Conservation (phyloP, 2,888 invertebrate species). For the Zygothrica quintamaculata region DNA sequence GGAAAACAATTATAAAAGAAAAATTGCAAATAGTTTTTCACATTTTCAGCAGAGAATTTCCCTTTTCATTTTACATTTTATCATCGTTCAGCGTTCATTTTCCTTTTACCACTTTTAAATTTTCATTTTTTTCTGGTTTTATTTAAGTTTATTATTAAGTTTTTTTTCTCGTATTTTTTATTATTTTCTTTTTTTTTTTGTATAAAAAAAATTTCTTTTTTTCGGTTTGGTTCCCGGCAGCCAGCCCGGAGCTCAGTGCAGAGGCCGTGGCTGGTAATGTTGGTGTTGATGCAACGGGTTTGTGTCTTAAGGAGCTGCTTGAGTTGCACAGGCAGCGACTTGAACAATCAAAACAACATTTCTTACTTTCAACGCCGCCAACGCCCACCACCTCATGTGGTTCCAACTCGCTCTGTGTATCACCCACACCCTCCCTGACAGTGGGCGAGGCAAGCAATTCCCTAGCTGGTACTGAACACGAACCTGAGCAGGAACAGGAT, state of each 20-base stretch:
- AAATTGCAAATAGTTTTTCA: slow-evolving; percentile 23
- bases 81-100: slow-evolving; percentile 1
- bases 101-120: no score
- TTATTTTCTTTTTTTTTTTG: slow-evolving; percentile 66
- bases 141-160: slow-evolving; percentile 45
- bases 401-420: slow-evolving; percentile 68
- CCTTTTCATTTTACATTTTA: slow-evolving; percentile 9
- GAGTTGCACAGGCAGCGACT: slow-evolving; percentile 81
- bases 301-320: slow-evolving; percentile 80
- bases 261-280: slow-evolving; percentile 51
- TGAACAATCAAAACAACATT: slow-evolving; percentile 82
- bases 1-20: slow-evolving; percentile 3
- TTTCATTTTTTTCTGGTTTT: slow-evolving; percentile 31
- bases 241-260: slow-evolving; percentile 70
- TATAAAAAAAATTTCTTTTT: slow-evolving; percentile 7
- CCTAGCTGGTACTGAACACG: slow-evolving; percentile 27
- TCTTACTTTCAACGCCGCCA: slow-evolving; percentile 82
- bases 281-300: slow-evolving; percentile 51
- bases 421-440: slow-evolving; percentile 68
- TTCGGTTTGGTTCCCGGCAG: slow-evolving; percentile 55
- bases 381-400: slow-evolving; percentile 78
- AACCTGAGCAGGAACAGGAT: slow-evolving; percentile 36
- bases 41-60: slow-evolving; percentile 31
- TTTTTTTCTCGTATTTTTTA: slow-evolving; percentile 52
- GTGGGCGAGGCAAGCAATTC: slow-evolving; percentile 65